These are phyloP conservation scores for Drosophila teissieri DNA, from an alignment of 1,140 invertebrate species.

Conservation along the genomic window DNA sequence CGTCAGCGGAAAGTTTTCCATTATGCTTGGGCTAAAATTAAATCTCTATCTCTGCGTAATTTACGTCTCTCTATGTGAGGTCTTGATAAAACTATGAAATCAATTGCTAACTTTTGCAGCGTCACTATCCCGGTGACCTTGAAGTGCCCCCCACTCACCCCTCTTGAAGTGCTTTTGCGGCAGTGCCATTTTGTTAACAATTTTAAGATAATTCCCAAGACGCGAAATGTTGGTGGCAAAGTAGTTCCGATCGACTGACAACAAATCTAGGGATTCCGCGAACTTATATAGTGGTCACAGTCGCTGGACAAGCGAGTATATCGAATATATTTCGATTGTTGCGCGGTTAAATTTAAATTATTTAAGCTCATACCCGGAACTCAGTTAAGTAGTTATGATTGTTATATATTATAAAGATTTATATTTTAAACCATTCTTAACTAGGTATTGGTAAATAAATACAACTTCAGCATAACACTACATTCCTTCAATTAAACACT, in stretches of 20 bases:
- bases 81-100: conserved; percentile 40
- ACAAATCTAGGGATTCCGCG: not conserved
- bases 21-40: conserved; percentile 23
- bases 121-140: conserved; percentile 40
- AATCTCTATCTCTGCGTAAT: conserved; percentile 22
- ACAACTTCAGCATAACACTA: too few relatives aligned
- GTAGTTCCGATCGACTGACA: conserved; percentile 14
- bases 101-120: conserved; percentile 21
- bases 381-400: too few relatives aligned
- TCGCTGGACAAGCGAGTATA: not conserved
- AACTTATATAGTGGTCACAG: conserved; percentile 18
- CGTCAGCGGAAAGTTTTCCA: conserved; percentile 41
- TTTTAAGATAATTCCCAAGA: conserved; percentile 6
- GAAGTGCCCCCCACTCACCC: conserved; percentile 51
- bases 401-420: too few relatives aligned
- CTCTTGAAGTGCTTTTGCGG: conserved; percentile 67
- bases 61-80: conserved; percentile 14
- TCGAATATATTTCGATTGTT: conserved; percentile 9
- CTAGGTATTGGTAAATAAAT: too few relatives aligned
- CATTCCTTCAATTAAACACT: too few relatives aligned
- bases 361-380: not conserved
- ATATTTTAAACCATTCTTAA: too few relatives aligned
- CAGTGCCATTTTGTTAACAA: conserved; percentile 39
- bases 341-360: not conserved
- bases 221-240: conserved; percentile 16